phyloP scores from a whole-genome alignment of 2,113 vertebrate genomes.

The Orycteropus afer region DNA sequence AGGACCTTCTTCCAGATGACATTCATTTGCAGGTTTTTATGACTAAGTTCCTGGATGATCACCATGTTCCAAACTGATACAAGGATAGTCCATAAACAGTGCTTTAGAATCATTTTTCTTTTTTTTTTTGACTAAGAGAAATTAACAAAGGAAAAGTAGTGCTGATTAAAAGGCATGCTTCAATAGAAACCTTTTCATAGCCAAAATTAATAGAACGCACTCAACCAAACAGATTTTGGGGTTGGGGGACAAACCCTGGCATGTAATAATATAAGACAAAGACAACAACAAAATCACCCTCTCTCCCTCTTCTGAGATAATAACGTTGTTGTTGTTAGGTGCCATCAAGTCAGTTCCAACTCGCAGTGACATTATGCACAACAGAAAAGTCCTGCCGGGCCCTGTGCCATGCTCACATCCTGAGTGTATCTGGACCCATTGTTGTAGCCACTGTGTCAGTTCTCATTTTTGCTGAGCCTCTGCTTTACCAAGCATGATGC shows the following conservation, averaged over 20 bases:
- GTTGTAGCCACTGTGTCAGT: too few species aligned
- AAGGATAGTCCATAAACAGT: conserved; percentile 71
- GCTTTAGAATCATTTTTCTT: conserved; percentile 76
- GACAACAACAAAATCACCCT: conserved; percentile 62
- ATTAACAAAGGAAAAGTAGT: conserved; percentile 76
- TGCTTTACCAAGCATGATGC: too few species aligned
- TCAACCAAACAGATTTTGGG: conserved; percentile 58
- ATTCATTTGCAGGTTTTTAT: conserved; percentile 77
- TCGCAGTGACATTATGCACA: too few species aligned
- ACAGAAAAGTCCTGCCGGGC: too few species aligned
- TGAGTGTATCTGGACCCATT: too few species aligned
- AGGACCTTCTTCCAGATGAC: conserved; percentile 69
- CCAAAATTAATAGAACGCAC: conserved; percentile 64
- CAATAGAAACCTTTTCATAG: conserved; percentile 84
- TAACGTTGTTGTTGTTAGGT: too few species aligned
- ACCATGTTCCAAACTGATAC: conserved; percentile 76
- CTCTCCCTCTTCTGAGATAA: too few species aligned
- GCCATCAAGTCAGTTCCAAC: too few species aligned
- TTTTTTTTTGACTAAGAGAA: conserved; percentile 76
- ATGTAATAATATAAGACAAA: conserved; percentile 76
- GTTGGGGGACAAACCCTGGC: conserved; percentile 49
- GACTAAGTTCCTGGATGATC: conserved; percentile 68
- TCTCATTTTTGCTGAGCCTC: too few species aligned
- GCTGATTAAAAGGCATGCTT: conserved; percentile 82
- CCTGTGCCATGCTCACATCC: too few species aligned